A percentile compares a stretch with the other conserved stretches of the same genome.
These are phyloP conservation scores for Plecotus auritus DNA, from an alignment of 2,113 vertebrate species.

Conservation along the genomic window DNA sequence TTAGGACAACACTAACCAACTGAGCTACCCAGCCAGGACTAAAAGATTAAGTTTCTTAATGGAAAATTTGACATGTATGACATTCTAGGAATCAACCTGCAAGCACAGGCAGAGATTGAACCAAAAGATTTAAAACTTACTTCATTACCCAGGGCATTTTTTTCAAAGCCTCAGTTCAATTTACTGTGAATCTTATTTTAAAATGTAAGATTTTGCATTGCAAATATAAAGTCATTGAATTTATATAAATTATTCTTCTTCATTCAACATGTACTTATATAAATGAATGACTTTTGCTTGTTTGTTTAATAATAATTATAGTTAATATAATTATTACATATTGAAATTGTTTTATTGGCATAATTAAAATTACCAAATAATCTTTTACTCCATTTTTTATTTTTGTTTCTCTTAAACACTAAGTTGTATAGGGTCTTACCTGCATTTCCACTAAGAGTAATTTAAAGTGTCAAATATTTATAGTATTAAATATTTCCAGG, in stretches of 20 bases:
- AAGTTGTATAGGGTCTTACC: neutral
- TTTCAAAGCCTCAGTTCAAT: neutral
- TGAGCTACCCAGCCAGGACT: neutral
- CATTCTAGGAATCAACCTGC: neutral
- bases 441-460: neutral
- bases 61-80: neutral
- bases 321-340: neutral
- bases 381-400: neutral
- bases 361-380: neutral
- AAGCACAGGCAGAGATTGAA: neutral
- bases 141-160: neutral
- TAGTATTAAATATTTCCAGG: neutral
- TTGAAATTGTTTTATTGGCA: neutral
- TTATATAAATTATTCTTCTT: slow-evolving; percentile 17
- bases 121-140: neutral
- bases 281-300: neutral
- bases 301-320: neutral
- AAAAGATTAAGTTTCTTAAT: neutral
- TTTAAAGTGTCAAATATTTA: neutral
- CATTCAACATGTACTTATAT: neutral
- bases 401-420: neutral
- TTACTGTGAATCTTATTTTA: neutral
- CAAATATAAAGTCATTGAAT: neutral
- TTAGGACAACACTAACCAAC: neutral
- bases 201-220: neutral